Base-by-base conservation (phyloP, 2,797 vertebrate genomes). In the Aeoliscus strigatus region DNA sequence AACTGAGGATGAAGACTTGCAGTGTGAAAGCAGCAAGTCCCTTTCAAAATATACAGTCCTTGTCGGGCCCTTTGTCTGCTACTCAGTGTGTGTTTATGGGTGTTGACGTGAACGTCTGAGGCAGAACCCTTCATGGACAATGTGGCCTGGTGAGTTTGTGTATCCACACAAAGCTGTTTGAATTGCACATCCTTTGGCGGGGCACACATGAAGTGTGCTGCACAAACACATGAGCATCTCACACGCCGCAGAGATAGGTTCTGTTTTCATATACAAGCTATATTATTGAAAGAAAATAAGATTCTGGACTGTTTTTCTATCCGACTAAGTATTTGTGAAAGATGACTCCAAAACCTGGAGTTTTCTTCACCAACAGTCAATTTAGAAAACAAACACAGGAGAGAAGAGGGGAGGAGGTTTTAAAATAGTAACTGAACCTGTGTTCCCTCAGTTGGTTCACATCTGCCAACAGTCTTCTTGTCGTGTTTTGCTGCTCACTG, bases 31-130 rank as follows among this genome's bases (percentile, higher is more conserved):
- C n/a, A n/a, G n/a, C n/a, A n/a, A n/a, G n/a, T n/a, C n/a, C n/a
- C n/a, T n/a, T n/a, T n/a, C n/a, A n/a, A n/a, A n/a, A n/a, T n/a
- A n/a, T n/a, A n/a, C n/a, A n/a, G n/a, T n/a, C n/a, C n/a, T n/a
- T n/a, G n/a, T n/a, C n/a, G n/a, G n/a, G 55, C 26, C 74, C 55
- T 79, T 75, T 79, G 66, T 74, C 48, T 12, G 13, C 45, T 48
- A 32, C 51, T 47, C 46, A 59, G 70, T 50, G 59, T 68, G 64
- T 87, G 84, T 86, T 86, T 87, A 84, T 83, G 82, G 81, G 79
- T 79, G 84, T 82, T 75, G 70, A 79, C 68, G 80, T 73, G 75
- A 81, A 79, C 57, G 4, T 65, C 64, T 39, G 50, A 61, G 56
- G 53, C 68, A 40, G 39, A 70, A 59, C 32, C 26, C 79, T 81